Evolutionary conservation across 1,140 invertebrate genomes (phyloP), one percentile per base, ranked within the genome.

Genomic region (Limonius californicus): DNA sequence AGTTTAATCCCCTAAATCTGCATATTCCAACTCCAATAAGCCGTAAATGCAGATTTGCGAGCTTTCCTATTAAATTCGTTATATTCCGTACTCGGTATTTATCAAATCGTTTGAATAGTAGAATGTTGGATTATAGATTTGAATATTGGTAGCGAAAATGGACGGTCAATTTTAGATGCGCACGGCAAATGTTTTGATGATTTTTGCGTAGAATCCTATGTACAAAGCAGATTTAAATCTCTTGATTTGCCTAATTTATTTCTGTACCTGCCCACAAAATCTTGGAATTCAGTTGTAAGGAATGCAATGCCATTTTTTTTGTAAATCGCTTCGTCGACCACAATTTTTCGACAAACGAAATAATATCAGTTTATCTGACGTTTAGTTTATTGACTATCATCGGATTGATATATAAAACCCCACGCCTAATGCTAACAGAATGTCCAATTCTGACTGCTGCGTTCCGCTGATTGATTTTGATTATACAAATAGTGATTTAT

Each of bases 11-110:
- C 19, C 35, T 61, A 55, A 61, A 61, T 61, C 59, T 61, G 53
- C 32, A 56, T 61, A 61, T 61, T 55, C 59, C 50, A 55, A 35
- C 59, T 61, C 54, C 59, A 61, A 61, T 61, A 61, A 61, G 59
- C 54, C 59, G 50, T 61, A 61, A 61, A 61, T 61, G 54, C 47
- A 53, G 39, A 50, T 61, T 55, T 43, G 53, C 35, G 15, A 35
- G 54, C 59, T 55, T 55, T 61, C 54, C 54, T 61, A 61, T 55
- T 61, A 32, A 55, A 55, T 42, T 39, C 54, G 54, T 27, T 53
- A 47, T 61, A 60, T 43, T 61, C 35, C n/a, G 35, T 39, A 39
- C 3, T 12, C 35, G 8, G 35, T 39, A 39, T 39, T 39, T 39
- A 39, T 39, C 35, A 39, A 39, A 39, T 14, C 8, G n/a, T 39